Evolutionary conservation across 1,140 invertebrate species (phyloP), one percentile per base, ranked within the genome.

Genomic region (Drosophila ficusphila): DNA sequence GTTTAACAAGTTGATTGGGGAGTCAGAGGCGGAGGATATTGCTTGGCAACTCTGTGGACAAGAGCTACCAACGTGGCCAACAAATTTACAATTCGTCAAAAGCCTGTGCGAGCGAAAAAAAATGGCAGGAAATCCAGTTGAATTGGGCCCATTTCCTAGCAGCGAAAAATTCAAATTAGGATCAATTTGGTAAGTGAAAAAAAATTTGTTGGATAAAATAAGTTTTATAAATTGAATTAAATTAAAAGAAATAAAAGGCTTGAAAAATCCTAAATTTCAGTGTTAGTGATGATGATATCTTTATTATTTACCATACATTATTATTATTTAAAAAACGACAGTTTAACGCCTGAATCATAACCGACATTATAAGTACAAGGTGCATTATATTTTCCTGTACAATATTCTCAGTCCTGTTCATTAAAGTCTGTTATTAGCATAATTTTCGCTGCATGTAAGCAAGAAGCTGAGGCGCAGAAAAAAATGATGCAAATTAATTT

Each of bases 401-500:
- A 34, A 2, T 18, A 27, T 11, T 5, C 25, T 18, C 23, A 18
- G 51, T 31, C 8, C 11, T 27, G 4, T 51, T 48, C 39, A 31
- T 48, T 38, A 48, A 44, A 51, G 68, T 38, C 56, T 46, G 51
- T 62, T 48, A 79, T 79, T 76, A 79, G 57, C 76, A 79, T 79
- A 79, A 76, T 64, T 65, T 76, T 69, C 38, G 49, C 71, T 46
- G 57, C 61, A 76, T 70, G 61, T 61, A 65, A 68, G 21, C n/a
- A 61, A 29, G 18, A 41, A 23, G 48, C 4, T 34, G 31, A 18
- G 47, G 14, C 18, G 8, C n/a, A 39, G 33, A 36, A 44, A 38
- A 73, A 86, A 85, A 81, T 64, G 61, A 47, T 72, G 73, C 58
- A 86, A 88, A 77, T 81, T 86, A 86, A 88, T 86, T 86, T 81